Evolutionary conservation across 2,113 vertebrate species (phyloP), one percentile per base, ranked within the genome.

Genomic region (Onychostoma macrolepis): DNA sequence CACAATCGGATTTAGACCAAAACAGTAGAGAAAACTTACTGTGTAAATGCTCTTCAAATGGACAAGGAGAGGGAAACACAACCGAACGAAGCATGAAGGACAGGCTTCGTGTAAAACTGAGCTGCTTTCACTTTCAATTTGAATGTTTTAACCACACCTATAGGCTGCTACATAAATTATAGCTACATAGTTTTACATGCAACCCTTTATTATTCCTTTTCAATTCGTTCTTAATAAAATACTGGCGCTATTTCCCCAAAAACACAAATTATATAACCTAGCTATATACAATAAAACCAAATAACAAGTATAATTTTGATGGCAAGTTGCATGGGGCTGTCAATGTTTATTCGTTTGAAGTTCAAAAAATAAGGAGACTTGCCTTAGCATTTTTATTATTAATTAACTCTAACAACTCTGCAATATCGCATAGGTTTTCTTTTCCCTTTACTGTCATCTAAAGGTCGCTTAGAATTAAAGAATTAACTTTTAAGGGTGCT

Each of bases 141-240:
- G 45, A 56, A 11, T 69, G 21, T 19, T 19, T 53, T 0, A 36
- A 0, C 30, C 50, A 0, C 0, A 6, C n/a, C 72, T 19, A 53
- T 19, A 13, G 12, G n/a, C n/a, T n/a, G n/a, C 12, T 1, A 53
- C 4, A 50, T 17, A 4, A 50, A 17, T 12, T 53, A 53, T 24
- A 1, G 28, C n/a, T n/a, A n/a, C n/a, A n/a, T n/a, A n/a, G n/a
- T 17, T 67, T 17, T 33, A 67, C 2, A 19, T 21, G 2, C 1
- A 69, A 19, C 28, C 12, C 15, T 30, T 30, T 67, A 30, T 5
- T 65, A 2, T 10, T 45, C 6, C 2, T 69, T 33, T 69, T 56
- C 5, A 6, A 21, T 21, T 56, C 6, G 2, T 21, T 19, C 21
- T 56, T 21, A 56, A 56, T 56, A 7, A 56, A 56, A 61, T 26